phyloP scores from a whole-genome alignment of 2,888 invertebrate species.

The Conchocele bisecta region DNA sequence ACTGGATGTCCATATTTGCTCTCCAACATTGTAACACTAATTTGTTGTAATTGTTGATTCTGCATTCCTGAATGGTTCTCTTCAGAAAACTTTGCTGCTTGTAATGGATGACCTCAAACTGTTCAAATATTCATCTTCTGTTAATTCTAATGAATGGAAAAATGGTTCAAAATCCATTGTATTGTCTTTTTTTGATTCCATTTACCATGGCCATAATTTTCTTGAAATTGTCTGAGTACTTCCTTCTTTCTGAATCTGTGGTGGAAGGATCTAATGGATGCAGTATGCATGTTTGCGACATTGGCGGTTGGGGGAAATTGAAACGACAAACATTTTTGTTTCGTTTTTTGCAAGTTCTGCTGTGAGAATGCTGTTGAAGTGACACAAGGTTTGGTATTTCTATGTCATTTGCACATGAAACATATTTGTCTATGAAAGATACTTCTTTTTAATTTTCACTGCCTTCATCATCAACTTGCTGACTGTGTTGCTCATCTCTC shows the following conservation, averaged over 20 bases:
- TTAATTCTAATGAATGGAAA: slow-evolving; percentile 4
- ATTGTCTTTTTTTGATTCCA: slow-evolving; percentile 27
- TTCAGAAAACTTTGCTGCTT: slow-evolving; percentile 48
- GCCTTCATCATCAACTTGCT: too few species aligned
- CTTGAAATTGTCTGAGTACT: slow-evolving; percentile 24
- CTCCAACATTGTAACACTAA: slow-evolving; percentile 33
- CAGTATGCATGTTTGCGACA: slow-evolving; percentile 30
- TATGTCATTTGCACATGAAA: slow-evolving; percentile 20
- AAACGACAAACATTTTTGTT: slow-evolving; percentile 29
- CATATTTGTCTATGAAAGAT: slow-evolving; percentile 33
- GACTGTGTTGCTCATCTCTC: too few species aligned
- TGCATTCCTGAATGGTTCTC: slow-evolving; percentile 25
- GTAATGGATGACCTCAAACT: slow-evolving; percentile 29
- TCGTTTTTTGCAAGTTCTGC: slow-evolving; percentile 28
- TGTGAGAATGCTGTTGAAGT: slow-evolving; percentile 44
- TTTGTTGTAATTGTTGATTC: slow-evolving; percentile 45
- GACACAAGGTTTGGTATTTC: not conserved
- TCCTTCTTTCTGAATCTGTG: slow-evolving; percentile 11
- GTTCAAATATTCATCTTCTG: slow-evolving; percentile 31
- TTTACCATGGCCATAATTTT: slow-evolving; percentile 4
- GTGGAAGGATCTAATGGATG: slow-evolving; percentile 32
- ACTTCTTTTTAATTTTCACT: not conserved
- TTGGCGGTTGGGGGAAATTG: slow-evolving; percentile 43
- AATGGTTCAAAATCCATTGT: slow-evolving; percentile 1
- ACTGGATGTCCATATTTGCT: slow-evolving; percentile 53